Evolutionary conservation across 2,113 vertebrate species (phyloP).

Genomic region (Chamaea fasciata): DNA sequence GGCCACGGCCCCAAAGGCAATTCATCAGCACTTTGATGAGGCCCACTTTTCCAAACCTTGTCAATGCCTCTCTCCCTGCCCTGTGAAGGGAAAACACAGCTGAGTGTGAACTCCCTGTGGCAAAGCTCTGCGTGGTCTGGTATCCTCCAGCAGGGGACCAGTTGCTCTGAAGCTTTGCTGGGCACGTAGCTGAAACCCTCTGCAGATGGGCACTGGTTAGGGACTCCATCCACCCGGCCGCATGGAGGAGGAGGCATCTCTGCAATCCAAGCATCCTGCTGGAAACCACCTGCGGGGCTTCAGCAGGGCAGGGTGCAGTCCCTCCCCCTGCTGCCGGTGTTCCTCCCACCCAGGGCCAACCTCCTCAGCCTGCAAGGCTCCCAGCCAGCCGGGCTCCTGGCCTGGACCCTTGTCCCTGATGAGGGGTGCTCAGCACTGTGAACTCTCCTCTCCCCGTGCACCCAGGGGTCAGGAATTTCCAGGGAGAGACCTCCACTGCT

Average conservation of each 20-base stretch:
- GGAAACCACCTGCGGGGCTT: neutral
- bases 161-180: neutral
- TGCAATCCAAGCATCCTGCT: neutral
- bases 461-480: neutral
- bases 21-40: neutral
- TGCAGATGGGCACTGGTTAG: neutral
- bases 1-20: neutral
- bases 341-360: neutral
- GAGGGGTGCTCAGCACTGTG: neutral
- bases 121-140: neutral
- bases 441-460: neutral
- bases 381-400: neutral
- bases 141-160: neutral
- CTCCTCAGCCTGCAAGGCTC: neutral
- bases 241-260: neutral
- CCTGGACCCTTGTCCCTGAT: neutral
- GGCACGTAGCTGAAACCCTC: neutral
- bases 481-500: neutral
- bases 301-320: neutral
- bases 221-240: neutral
- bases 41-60: neutral
- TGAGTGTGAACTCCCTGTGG: neutral
- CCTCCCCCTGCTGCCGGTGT: neutral
- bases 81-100: neutral
- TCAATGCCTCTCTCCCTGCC: neutral